Evolutionary conservation across 2,888 invertebrate genomes (phyloP).

Genomic region (Xiphydria camelus): DNA sequence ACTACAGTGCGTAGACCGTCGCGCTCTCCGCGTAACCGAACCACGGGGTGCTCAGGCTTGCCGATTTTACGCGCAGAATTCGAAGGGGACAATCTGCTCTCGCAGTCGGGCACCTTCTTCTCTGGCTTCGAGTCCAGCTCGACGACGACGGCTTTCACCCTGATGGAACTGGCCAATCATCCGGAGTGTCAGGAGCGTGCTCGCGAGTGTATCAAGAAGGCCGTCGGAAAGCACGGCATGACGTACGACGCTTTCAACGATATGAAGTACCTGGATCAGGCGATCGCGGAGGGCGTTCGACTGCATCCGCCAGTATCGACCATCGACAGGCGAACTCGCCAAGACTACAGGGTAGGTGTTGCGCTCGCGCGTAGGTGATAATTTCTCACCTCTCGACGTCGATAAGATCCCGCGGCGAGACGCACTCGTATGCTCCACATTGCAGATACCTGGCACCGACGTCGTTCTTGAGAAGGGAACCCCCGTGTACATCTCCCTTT

Average conservation of each 20-base stretch:
- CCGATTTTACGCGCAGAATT: too few relatives aligned
- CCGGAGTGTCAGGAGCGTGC: conserved; percentile 35
- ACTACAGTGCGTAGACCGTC: conserved; percentile 45
- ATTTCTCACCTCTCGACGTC: background rate
- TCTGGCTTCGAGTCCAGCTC: conserved; percentile 52
- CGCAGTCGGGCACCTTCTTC: conserved; percentile 50
- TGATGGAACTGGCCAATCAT: conserved; percentile 44
- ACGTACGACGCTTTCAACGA: conserved; percentile 47
- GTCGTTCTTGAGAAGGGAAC: conserved; percentile 45
- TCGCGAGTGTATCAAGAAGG: conserved; percentile 36
- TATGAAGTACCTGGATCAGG: conserved; percentile 49
- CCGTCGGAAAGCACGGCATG: conserved; percentile 40
- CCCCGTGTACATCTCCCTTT: conserved; percentile 44
- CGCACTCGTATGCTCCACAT: conserved; percentile 1
- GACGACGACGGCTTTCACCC: conserved; percentile 41
- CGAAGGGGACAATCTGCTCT: conserved; percentile 46
- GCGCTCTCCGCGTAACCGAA: too few relatives aligned
- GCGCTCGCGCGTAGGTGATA: background rate
- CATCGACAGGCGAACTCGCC: conserved; percentile 42
- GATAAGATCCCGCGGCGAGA: too few relatives aligned
- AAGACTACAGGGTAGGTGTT: conserved; percentile 44
- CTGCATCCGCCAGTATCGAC: conserved; percentile 50
- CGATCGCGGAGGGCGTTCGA: conserved; percentile 43
- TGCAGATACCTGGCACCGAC: conserved; percentile 44
- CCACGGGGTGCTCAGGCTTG: too few relatives aligned